phyloP scores from a whole-genome alignment of 2,888 invertebrate genomes.

The Diplazon laetatorius region DNA sequence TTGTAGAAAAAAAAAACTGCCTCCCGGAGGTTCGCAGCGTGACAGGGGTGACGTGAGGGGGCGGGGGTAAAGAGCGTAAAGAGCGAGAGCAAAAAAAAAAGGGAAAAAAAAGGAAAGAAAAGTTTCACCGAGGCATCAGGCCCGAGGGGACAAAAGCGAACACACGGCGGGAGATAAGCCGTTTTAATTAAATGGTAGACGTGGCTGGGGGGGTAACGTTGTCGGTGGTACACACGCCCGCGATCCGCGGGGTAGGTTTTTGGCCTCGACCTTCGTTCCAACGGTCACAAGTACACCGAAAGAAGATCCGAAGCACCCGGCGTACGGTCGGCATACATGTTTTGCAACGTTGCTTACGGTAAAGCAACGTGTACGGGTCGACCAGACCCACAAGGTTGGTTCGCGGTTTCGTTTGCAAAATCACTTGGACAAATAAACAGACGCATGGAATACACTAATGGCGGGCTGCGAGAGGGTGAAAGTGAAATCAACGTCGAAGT shows the following conservation, averaged over 20 bases:
- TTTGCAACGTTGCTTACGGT: conserved; percentile 24
- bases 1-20: conserved; percentile 23
- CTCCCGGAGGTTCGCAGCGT: conserved; percentile 22
- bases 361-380: conserved; percentile 57
- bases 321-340: not conserved
- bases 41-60: too few species aligned
- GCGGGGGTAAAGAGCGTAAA: too few species aligned
- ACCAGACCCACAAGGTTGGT: conserved; percentile 63
- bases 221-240: too few species aligned
- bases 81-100: conserved; percentile 22
- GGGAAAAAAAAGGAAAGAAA: too few species aligned
- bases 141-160: conserved; percentile 54
- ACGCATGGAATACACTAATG: conserved; percentile 61
- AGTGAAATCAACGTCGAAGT: conserved; percentile 15
- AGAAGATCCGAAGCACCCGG: conserved; percentile 17
- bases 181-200: conserved; percentile 71
- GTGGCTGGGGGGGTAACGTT: too few species aligned
- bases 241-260: conserved; percentile 23
- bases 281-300: conserved; percentile 8
- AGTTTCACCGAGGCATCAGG: conserved; percentile 53
- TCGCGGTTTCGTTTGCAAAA: conserved; percentile 66
- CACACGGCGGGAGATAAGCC: conserved; percentile 67
- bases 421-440: conserved; percentile 69
- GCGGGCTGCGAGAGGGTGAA: conserved; percentile 37
- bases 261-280: conserved; percentile 28